A percentile compares a stretch with the other conserved stretches of the same genome.
Conservation (phyloP, 2,797 vertebrate genomes). For the Pseudopleuronectes americanus region DNA sequence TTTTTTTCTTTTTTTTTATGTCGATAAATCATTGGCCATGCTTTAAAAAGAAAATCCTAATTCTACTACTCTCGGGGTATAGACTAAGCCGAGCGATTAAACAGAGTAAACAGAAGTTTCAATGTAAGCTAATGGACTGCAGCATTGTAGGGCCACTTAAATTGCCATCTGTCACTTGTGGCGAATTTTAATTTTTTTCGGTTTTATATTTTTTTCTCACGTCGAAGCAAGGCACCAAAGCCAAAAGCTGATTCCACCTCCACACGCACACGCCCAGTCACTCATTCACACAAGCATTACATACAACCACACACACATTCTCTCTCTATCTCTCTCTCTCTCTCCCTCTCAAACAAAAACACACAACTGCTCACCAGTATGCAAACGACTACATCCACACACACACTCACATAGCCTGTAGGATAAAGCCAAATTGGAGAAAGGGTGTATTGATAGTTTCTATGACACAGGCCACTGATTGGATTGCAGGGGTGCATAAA, state of each 20-base stretch:
- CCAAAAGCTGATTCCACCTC: conserved; percentile 90
- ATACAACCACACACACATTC: conserved; percentile 64
- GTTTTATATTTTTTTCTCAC: conserved; percentile 82
- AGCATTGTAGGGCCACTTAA: conserved; percentile 99
- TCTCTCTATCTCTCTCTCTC: conserved; percentile 43
- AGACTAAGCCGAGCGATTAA: conserved; percentile 79
- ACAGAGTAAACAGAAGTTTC: conserved; percentile 88
- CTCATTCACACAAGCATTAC: conserved; percentile 50
- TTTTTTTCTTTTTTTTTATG: conserved; percentile 64
- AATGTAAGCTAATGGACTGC: conserved; percentile 98
- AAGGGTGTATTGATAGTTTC: conserved; percentile 77
- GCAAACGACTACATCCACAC: conserved; percentile 46
- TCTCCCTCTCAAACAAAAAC: conserved; percentile 13
- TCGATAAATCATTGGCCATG: conserved; percentile 80
- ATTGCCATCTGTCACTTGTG: conserved; percentile 97
- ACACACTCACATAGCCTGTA: conserved; percentile 76
- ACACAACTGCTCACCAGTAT: conserved; percentile 24
- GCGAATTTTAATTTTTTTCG: conserved; percentile 86
- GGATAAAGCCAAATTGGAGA: conserved; percentile 84
- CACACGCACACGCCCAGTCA: conserved; percentile 54
- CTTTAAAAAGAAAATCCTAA: conserved; percentile 80
- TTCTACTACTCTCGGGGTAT: conserved; percentile 78
- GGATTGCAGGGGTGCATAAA: conserved; percentile 70
- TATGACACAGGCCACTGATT: conserved; percentile 63
- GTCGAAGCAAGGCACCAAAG: conserved; percentile 97